A percentile compares a stretch with the other conserved stretches of the same genome.
These are phyloP conservation scores for Troilus luridus DNA, from an alignment of 2,888 invertebrate genomes.

Conservation along the genomic window DNA sequence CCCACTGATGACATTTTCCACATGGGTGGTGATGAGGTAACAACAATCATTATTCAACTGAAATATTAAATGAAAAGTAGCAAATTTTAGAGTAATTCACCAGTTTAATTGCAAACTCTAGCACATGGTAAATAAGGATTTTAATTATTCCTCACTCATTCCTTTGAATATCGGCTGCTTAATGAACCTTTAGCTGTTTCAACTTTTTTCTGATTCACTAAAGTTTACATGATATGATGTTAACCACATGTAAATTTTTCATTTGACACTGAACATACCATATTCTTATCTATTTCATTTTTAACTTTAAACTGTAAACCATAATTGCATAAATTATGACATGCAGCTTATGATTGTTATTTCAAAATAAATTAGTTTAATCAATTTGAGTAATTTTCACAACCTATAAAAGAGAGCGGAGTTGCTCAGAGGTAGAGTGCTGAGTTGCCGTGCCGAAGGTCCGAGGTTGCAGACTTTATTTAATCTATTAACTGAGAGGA, in stretches of 20 bases:
- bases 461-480: too few relatives aligned
- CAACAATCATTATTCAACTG: background rate
- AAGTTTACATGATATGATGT: too few relatives aligned
- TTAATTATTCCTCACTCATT: background rate
- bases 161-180: background rate
- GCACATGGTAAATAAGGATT: background rate
- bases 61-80: background rate
- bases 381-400: background rate
- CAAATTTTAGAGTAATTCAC: background rate
- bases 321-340: too few relatives aligned
- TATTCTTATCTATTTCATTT: too few relatives aligned
- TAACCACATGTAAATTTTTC: too few relatives aligned
- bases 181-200: background rate
- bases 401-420: too few relatives aligned
- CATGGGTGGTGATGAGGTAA: constrained; percentile 81
- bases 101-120: background rate
- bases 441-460: too few relatives aligned
- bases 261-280: background rate
- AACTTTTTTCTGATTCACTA: background rate
- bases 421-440: too few relatives aligned
- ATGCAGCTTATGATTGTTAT: background rate
- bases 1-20: constrained; percentile 77
- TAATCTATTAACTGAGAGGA: too few relatives aligned
- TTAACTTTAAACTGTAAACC: too few relatives aligned
- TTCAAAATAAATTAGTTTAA: background rate